Conservation (phyloP, 1,140 invertebrate species). For the Cyclina sinensis region DNA sequence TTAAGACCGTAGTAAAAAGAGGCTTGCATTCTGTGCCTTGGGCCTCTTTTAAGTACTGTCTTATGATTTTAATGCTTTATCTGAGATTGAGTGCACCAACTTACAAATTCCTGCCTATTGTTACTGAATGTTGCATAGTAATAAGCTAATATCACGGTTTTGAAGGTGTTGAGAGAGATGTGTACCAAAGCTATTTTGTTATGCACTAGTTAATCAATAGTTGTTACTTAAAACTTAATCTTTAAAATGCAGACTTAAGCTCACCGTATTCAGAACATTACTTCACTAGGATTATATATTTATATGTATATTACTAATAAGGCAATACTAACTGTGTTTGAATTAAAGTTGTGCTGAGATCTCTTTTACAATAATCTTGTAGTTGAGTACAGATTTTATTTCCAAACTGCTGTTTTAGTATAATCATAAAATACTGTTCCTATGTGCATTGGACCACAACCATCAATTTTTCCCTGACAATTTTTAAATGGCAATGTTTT, state of each 20-base stretch:
- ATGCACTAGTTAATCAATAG: constrained; percentile 59
- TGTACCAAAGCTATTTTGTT: constrained; percentile 41
- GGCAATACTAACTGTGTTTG: constrained; percentile 66
- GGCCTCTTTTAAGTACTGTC: not conserved
- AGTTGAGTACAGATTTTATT: constrained; percentile 20
- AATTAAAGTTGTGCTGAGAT: constrained; percentile 68
- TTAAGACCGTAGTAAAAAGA: not conserved
- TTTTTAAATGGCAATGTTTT: not conserved
- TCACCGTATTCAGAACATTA: constrained; percentile 43
- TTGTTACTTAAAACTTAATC: constrained; percentile 44
- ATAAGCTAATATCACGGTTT: constrained; percentile 58
- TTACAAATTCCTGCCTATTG: constrained; percentile 14
- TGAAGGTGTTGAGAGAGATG: constrained; percentile 30
- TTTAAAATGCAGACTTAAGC: constrained; percentile 30
- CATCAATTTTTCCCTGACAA: not conserved
- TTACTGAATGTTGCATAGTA: constrained; percentile 56
- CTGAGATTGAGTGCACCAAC: constrained; percentile 10
- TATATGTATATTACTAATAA: constrained; percentile 71
- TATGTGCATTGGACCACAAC: not conserved
- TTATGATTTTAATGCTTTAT: not conserved
- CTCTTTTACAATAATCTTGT: constrained; percentile 43
- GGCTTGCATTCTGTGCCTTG: not conserved
- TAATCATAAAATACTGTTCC: not conserved
- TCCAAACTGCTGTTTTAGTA: constrained; percentile 24
- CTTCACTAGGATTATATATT: constrained; percentile 65